Base-by-base conservation (phyloP, 2,797 vertebrate species). In the Bovichtus variegatus region DNA sequence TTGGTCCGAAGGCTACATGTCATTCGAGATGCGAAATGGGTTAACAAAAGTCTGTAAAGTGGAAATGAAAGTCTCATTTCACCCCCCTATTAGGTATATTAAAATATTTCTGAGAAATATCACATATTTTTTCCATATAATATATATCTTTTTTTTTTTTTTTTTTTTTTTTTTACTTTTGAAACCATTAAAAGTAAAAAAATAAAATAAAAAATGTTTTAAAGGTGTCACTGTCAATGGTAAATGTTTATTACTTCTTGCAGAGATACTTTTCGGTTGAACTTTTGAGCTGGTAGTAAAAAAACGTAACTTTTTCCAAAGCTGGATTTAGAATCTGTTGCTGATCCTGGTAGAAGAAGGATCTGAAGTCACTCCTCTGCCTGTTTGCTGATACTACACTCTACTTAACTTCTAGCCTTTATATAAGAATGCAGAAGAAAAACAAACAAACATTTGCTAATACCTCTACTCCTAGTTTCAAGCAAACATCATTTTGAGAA, bases 71-170 rank as follows among this genome's bases (percentile, higher is more conserved):
- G 1, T 57, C 18, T 34, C 0, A 25, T 46, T 47, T 73, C 11
- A 43, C 2, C 27, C n/a, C 19, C 4, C 8, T 54, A 2, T 53
- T 34, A 19, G 10, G 1, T 53, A 25, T 16, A 36, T 36, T 44
- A 21, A 23, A 38, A 38, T 1, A 31, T 55, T 27, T 62, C 0
- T 5, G 2, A 18, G 5, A 50, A 2, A 38, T 54, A n/a, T 47
- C 6, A 3, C 3, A 5, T 2, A 5, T 6, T 19, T 16, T n/a
- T 34, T 43, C 21, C 11, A 27, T 0, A n/a, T n/a, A n/a, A n/a
- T n/a, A n/a, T n/a, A n/a, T n/a, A n/a, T n/a, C n/a, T n/a, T n/a
- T n/a, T n/a, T n/a, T n/a, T n/a, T n/a, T n/a, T n/a, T n/a, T n/a
- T n/a, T n/a, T n/a, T n/a, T n/a, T n/a, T n/a, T n/a, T n/a, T n/a